Base-by-base conservation (phyloP, 2,888 invertebrate species). In the Onchidella celtica region DNA sequence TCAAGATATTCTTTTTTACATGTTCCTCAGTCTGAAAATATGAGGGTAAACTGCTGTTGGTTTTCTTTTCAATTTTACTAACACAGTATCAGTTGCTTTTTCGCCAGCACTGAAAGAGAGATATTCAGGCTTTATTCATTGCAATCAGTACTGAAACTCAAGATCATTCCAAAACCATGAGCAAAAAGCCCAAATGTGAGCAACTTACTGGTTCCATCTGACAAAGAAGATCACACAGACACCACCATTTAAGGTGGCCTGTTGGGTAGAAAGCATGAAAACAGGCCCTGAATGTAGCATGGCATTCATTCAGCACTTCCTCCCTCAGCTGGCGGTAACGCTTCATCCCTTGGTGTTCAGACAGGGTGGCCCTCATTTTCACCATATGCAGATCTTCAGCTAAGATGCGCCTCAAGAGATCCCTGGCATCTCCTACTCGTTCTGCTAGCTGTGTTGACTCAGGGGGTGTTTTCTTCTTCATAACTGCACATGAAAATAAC, bases 241-340 rank as follows among this genome's bases (percentile, higher is more conserved):
- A 97, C 86, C 96, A 96, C 98, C 98, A 98, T 92, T 98, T 98
- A 75, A 98, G 94, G 77, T 96, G 96, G 0, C 97, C 97, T 0
- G 98, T 98, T 0, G 99, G 98, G 93, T 97, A 98, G 94, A 99
- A 99, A 0, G 97, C 97, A 93, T 98, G 97, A 91, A 98, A 99
- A 91, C 98, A 98, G 2, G 96, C 95, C 0, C 97, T 96, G 91
- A 98, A 97, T 0, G 98, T 97, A 78, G 96, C 95, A 87, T 98
- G 97, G 81, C 97, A 97, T 93, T 99, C 98, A 76, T 96, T 96
- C 78, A 98, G 94, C 85, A 98, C 96, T 47, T 96, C 89, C 66
- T 91, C 90, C n/a, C 89, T 88, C 79, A 92, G 86, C 24, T 86
- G 83, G 17, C 85, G 83, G 69, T 89, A 89, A 14, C 87, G 85